Base-by-base conservation (phyloP, 2,113 vertebrate species). In the Pterophyllum scalare region DNA sequence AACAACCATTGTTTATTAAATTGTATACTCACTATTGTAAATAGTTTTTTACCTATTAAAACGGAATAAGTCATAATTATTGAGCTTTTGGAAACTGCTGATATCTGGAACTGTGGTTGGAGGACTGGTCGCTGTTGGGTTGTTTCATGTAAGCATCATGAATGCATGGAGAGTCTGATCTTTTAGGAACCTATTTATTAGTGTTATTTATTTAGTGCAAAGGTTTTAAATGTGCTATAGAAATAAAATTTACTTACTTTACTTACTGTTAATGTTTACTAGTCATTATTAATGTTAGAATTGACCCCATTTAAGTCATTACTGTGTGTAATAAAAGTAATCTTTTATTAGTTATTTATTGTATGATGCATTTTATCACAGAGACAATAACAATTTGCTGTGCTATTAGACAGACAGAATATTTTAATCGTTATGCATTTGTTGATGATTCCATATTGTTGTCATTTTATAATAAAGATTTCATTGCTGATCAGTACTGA, bases 41-140 rank as follows among this genome's bases (percentile, higher is more conserved):
- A 49, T 2, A 13, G 17, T 72, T 52, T 52, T 72, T 52, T 52
- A 54, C 31, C 19, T 56, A n/a, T 56, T n/a, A n/a, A 56, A 10
- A 20, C 17, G 7, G 6, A 52, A 11, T n/a, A 56, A 20, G 24
- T n/a, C 67, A 0, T 52, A 0, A 0, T 0, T 0, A 38, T 10
- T 38, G 9, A 38, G 35, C 8, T 38, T 2, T 38, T 38, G 35
- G 9, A 38, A 38, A 10, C 8, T 7, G 2, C 35, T 38, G 35
- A 38, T 33, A 33, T 33, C 33, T 33, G 33, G 33, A 38, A 38
- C 35, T 38, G 35, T 38, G 35, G 35, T 38, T 33, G 33, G 6
- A 33, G 6, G 33, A 10, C 35, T 9, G 35, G 7, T 8, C 6
- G 35, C 35, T 38, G 35, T 38, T 38, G 35, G 35, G 8, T 38